Percentiles rank a stretch among this genome's conserved stretches.
These are phyloP conservation scores for Cremastinae sp. DNA, from an alignment of 2,888 invertebrate species.

Conservation along the genomic window DNA sequence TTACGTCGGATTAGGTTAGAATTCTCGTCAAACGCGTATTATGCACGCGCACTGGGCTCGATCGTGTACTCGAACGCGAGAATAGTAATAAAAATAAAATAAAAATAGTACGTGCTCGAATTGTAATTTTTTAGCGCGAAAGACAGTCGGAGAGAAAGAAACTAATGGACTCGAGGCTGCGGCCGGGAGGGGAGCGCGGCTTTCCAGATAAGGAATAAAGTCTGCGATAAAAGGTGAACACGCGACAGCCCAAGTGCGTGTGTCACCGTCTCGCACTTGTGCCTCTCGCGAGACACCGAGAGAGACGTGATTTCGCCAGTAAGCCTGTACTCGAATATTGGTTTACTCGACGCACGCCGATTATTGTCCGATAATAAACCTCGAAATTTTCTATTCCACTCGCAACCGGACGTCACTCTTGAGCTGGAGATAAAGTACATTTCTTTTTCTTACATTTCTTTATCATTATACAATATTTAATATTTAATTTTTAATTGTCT, in stretches of 20 bases:
- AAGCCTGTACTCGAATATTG: background rate
- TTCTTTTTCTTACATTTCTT: too few species aligned
- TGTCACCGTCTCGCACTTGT: background rate
- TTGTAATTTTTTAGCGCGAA: conserved; percentile 9
- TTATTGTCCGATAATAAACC: background rate
- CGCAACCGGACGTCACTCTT: too few species aligned
- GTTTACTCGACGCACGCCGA: conserved; percentile 3
- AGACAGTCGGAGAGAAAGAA: conserved; percentile 8
- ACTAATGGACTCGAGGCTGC: too few species aligned
- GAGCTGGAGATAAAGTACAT: too few species aligned
- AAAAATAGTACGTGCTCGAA: conserved; percentile 6
- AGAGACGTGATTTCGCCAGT: conserved; percentile 33
- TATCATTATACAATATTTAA: too few species aligned
- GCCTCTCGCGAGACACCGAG: conserved; percentile 13
- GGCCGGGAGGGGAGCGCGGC: conserved; percentile 9
- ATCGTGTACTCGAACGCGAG: background rate
- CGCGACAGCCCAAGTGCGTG: conserved; percentile 34
- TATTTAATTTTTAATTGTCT: too few species aligned
- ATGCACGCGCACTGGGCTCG: background rate
- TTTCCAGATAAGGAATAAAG: conserved; percentile 56
- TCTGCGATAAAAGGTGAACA: conserved; percentile 54
- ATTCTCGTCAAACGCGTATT: conserved; percentile 19
- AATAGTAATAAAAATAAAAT: background rate
- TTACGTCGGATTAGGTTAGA: conserved; percentile 44
- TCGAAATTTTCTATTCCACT: too few species aligned